Conservation (phyloP, 2,888 invertebrate species). For the Brachypterus glaber region DNA sequence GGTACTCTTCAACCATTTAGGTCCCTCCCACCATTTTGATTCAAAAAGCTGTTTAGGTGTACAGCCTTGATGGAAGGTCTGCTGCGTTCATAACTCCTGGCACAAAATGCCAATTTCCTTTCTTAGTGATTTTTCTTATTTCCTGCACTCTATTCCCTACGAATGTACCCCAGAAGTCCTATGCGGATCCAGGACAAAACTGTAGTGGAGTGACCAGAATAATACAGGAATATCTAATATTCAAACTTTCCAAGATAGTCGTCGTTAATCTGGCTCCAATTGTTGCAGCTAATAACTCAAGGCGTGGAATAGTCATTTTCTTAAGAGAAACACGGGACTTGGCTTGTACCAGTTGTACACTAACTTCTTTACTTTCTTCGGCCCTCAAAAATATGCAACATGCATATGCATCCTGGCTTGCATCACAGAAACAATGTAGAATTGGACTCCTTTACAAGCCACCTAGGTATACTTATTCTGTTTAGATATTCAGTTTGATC, state of each 20-base stretch:
- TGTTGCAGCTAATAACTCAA: slow-evolving; percentile 28
- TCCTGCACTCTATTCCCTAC: too few relatives aligned
- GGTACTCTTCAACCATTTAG: too few relatives aligned
- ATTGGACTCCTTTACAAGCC: background rate
- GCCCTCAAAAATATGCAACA: slow-evolving; percentile 4
- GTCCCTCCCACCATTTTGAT: too few relatives aligned
- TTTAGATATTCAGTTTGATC: slow-evolving; percentile 6
- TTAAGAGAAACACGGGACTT: slow-evolving; percentile 26
- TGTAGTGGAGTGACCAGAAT: slow-evolving; percentile 25
- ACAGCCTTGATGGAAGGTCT: too few relatives aligned
- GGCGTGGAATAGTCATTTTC: slow-evolving; percentile 23
- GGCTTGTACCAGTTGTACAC: slow-evolving; percentile 15
- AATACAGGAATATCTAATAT: slow-evolving; percentile 13
- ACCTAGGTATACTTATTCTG: slow-evolving; percentile 5
- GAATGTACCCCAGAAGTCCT: slow-evolving; percentile 17
- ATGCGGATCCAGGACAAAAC: slow-evolving; percentile 24
- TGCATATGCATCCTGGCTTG: slow-evolving; percentile 5
- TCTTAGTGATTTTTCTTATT: too few relatives aligned
- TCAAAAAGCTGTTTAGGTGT: too few relatives aligned
- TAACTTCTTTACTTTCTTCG: slow-evolving; percentile 2
- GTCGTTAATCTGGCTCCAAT: slow-evolving; percentile 25
- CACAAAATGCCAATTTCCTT: too few relatives aligned
- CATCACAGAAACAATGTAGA: slow-evolving; percentile 8
- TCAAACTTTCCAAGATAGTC: slow-evolving; percentile 14
- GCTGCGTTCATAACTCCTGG: too few relatives aligned